Base-by-base conservation (phyloP, 2,888 invertebrate species). In the Macrosoma leucophasiata region DNA sequence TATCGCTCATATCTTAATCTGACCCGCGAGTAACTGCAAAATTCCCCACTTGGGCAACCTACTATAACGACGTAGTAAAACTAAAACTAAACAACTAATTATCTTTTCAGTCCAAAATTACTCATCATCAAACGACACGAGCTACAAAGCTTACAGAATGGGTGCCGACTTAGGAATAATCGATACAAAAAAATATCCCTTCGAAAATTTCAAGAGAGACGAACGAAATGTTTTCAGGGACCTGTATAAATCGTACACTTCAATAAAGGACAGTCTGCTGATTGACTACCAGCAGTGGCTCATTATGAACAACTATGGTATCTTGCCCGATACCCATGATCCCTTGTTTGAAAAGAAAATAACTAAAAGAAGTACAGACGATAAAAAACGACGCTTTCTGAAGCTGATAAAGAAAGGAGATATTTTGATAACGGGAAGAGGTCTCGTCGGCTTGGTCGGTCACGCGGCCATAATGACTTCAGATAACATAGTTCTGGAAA, bases 221-320 rank as follows among this genome's bases (percentile, higher is more conserved):
- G 70, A 69, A 54, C 49, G 45, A 50, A 64, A 62, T 34, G 46
- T 68, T 48, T 74, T 70, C 35, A 62, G 58, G 50, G 59, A 65
- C 46, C 41, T 61, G 40, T 69, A 58, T 46, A 39, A 40, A 17
- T 56, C 62, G 43, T 68, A 62, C 34, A 41, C 46, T 32, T 49
- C 53, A 15, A 31, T 56, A 43, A 68, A 72, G 41, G 52, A 29
- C 19, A 63, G 45, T 33, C 35, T 52, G 13, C 54, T 55, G 36
- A 52, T 67, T 50, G 64, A 59, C 58, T 75, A 75, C 46, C 42
- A 54, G 11, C 66, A 75, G 45, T 73, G 73, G 67, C 59, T 74
- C 22, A 51, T 73, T 41, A 52, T 69, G 50, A 73, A 72, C 47
- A 65, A 72, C 55, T 76, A 65, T 36, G 65, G 67, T n/a, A 49